A percentile compares a stretch with the other conserved stretches of the same genome.
Evolutionary conservation across 2,113 vertebrate species (phyloP).

Genomic region (Oreotragus oreotragus): DNA sequence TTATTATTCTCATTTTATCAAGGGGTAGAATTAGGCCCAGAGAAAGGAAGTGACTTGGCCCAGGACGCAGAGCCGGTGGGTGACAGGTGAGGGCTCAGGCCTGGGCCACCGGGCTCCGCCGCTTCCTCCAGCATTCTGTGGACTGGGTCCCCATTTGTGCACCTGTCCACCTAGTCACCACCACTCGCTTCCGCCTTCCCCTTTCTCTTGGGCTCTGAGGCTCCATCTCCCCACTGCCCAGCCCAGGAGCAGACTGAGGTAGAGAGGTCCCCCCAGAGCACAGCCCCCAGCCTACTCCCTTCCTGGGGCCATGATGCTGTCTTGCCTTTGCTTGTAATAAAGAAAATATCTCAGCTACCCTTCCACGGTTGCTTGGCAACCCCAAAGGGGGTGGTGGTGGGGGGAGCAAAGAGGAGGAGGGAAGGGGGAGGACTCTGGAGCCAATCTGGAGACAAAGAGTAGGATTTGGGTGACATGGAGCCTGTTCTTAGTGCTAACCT

Average conservation of each 20-base stretch:
- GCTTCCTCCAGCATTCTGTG: background rate
- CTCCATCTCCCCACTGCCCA: background rate
- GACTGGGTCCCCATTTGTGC: background rate
- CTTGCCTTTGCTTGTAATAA: constrained; percentile 85
- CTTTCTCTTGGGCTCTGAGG: background rate
- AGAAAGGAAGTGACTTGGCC: background rate
- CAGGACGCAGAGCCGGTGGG: background rate
- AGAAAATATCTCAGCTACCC: constrained; percentile 94
- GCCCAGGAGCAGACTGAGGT: background rate
- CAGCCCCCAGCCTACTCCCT: constrained; percentile 28
- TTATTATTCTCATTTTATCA: background rate
- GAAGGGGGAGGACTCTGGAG: constrained; percentile 82
- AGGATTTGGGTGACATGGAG: constrained; percentile 87
- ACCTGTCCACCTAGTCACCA: background rate
- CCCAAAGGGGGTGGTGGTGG: constrained; percentile 80
- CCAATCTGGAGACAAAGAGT: constrained; percentile 85
- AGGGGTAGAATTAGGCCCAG: background rate
- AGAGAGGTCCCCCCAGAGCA: background rate
- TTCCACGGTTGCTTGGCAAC: constrained; percentile 96
- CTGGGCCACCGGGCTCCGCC: background rate
- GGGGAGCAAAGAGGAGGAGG: constrained; percentile 65
- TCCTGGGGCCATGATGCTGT: constrained; percentile 76
- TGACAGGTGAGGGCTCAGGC: background rate
- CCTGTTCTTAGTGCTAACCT: constrained; percentile 81
- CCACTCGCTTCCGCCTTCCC: background rate